A percentile compares a stretch with the other conserved stretches of the same genome.
Evolutionary conservation across 2,888 invertebrate genomes (phyloP).

Genomic region (Tinea pellionella): DNA sequence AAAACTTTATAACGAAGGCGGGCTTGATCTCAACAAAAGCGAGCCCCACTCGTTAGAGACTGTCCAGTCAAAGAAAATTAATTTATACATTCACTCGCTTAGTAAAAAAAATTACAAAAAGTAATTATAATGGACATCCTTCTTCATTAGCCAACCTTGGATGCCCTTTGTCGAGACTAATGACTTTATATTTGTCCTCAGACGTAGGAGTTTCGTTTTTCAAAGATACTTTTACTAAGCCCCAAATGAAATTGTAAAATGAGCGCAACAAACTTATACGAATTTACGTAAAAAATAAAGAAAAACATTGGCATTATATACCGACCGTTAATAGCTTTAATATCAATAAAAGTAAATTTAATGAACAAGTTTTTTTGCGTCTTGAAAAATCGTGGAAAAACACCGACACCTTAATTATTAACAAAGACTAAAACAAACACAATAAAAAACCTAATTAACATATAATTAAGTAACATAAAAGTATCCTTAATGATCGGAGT

Average conservation of each 20-base stretch:
- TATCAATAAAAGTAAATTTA: background rate
- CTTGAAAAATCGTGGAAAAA: too few relatives aligned
- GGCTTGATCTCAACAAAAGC: background rate
- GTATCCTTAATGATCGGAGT: background rate
- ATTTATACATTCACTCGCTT: conserved; percentile 47
- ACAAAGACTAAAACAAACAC: too few relatives aligned
- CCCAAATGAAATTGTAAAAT: background rate
- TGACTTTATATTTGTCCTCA: conserved; percentile 45
- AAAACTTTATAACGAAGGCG: background rate
- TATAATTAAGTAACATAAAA: background rate
- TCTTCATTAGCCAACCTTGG: conserved; percentile 52
- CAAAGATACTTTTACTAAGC: background rate
- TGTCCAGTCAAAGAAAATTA: conserved; percentile 36
- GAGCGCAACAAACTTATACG: background rate
- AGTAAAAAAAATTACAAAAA: conserved; percentile 60
- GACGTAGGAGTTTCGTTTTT: conserved; percentile 8
- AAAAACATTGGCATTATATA: conserved; percentile 20
- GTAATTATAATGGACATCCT: conserved; percentile 61
- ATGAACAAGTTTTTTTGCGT: too few relatives aligned
- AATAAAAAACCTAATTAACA: background rate
- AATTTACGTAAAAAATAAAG: background rate
- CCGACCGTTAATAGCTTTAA: background rate
- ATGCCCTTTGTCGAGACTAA: conserved; percentile 48
- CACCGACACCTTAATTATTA: too few relatives aligned
- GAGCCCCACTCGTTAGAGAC: background rate